Conservation (phyloP, 1,140 invertebrate species). For the Pissodes strobi region DNA sequence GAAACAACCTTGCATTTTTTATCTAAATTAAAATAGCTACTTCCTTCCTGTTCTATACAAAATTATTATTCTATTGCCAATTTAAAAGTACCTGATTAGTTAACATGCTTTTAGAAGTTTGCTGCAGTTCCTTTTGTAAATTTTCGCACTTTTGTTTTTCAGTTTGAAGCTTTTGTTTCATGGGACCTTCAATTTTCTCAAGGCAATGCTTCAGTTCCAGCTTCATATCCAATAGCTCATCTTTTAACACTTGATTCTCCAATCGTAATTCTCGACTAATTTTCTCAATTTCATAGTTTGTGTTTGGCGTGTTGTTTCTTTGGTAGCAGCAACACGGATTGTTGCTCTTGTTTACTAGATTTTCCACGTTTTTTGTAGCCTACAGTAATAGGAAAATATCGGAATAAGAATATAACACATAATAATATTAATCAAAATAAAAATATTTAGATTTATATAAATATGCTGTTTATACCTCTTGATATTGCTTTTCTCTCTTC, state of each 20-base stretch:
- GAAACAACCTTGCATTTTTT: too few species aligned
- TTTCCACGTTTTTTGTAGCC: conserved; percentile 27
- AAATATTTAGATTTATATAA: too few species aligned
- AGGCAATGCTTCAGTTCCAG: conserved; percentile 46
- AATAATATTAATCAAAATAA: too few species aligned
- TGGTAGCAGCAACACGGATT: conserved; percentile 15
- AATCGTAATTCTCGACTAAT: conserved; percentile 40
- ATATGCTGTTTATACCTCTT: not conserved
- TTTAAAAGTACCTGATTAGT: conserved; percentile 18
- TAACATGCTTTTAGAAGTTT: conserved; percentile 34
- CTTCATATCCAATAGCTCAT: conserved; percentile 45
- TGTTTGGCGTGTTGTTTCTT: not conserved
- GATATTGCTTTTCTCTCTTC: conserved; percentile 9
- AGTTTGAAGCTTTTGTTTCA: conserved; percentile 36
- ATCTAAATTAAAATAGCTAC: too few species aligned
- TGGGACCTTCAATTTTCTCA: conserved; percentile 46
- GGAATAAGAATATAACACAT: too few species aligned
- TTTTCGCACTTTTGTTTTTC: conserved; percentile 38
- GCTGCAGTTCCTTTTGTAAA: conserved; percentile 38
- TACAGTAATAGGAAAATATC: too few species aligned
- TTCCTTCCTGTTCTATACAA: too few species aligned
- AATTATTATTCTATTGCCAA: not conserved
- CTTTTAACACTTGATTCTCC: conserved; percentile 44
- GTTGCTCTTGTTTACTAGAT: not conserved
- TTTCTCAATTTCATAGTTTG: conserved; percentile 25